Percentiles rank a stretch among this genome's conserved stretches.
Evolutionary conservation across 2,888 invertebrate species (phyloP).

Genomic region (Caenorhabditis drosophilae): DNA sequence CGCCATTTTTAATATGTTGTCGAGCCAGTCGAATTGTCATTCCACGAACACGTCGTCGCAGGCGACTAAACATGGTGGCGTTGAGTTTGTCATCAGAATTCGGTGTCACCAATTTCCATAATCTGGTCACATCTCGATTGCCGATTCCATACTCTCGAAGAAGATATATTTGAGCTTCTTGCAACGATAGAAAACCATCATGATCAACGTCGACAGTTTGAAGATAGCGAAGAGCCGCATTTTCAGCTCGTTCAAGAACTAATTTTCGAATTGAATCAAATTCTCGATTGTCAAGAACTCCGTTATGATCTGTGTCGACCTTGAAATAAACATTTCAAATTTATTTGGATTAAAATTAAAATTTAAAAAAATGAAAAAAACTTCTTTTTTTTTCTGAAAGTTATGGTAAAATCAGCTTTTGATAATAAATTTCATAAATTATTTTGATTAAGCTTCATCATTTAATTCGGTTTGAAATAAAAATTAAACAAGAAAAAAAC

Average conservation of each 20-base stretch:
- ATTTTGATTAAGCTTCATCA: no score
- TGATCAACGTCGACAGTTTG: slow-evolving; percentile 63
- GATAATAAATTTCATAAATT: no score
- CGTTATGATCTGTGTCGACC: slow-evolving; percentile 47
- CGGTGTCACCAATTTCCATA: slow-evolving; percentile 64
- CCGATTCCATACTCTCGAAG: slow-evolving; percentile 67
- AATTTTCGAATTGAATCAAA: slow-evolving; percentile 64
- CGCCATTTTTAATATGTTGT: slow-evolving; percentile 67
- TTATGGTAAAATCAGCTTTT: no score
- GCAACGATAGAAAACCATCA: slow-evolving; percentile 58
- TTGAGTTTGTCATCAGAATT: slow-evolving; percentile 55
- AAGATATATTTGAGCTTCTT: slow-evolving; percentile 64
- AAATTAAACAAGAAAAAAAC: slow-evolving; percentile 31
- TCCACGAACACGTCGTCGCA: slow-evolving; percentile 63
- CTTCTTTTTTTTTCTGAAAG: neutral
- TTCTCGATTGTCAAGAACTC: slow-evolving; percentile 44
- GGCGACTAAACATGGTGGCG: slow-evolving; percentile 58
- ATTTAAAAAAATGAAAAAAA: neutral
- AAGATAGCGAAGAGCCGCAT: slow-evolving; percentile 63
- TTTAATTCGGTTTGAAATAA: neutral
- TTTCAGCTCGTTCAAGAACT: slow-evolving; percentile 66
- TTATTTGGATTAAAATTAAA: neutral
- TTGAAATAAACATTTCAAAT: slow-evolving; percentile 8
- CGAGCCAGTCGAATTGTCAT: slow-evolving; percentile 67
- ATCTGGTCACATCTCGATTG: slow-evolving; percentile 62